Conservation (phyloP, 2,113 vertebrate genomes). For the Poeciliopsis turrubarensis region DNA sequence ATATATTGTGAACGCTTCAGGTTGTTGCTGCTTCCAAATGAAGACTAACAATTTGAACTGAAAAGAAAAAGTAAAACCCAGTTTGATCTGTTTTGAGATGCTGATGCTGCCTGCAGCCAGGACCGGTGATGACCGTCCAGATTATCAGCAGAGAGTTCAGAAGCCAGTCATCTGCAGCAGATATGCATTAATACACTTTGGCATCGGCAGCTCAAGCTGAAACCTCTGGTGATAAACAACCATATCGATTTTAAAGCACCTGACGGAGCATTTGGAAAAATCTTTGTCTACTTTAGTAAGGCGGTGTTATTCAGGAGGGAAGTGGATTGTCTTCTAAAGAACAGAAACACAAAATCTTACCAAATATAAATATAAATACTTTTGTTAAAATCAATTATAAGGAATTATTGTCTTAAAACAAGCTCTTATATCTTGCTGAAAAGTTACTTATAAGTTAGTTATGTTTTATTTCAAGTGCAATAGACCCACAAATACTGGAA, state of each 20-base stretch:
- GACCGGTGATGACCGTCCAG: not conserved
- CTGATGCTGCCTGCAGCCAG: not conserved
- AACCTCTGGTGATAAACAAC: not conserved
- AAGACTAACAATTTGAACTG: too few species aligned
- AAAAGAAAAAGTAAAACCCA: too few species aligned
- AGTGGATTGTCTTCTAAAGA: not conserved
- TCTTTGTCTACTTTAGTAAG: not conserved
- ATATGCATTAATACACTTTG: not conserved
- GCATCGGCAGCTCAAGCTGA: not conserved
- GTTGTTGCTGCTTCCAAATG: too few species aligned
- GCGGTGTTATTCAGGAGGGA: not conserved
- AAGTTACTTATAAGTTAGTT: too few species aligned
- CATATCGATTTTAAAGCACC: not conserved
- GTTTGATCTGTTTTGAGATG: not conserved
- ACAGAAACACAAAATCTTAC: not conserved
- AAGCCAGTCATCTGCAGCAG: not conserved
- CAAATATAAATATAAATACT: too few species aligned
- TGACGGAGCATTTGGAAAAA: not conserved
- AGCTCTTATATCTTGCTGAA: too few species aligned
- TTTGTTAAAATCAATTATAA: too few species aligned
- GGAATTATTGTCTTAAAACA: too few species aligned
- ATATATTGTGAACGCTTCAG: too few species aligned
- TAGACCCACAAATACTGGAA: too few species aligned
- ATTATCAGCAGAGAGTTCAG: not conserved
- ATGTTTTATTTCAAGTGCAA: too few species aligned